phyloP scores from a whole-genome alignment of 2,113 vertebrate species.

The Proteles cristata region DNA sequence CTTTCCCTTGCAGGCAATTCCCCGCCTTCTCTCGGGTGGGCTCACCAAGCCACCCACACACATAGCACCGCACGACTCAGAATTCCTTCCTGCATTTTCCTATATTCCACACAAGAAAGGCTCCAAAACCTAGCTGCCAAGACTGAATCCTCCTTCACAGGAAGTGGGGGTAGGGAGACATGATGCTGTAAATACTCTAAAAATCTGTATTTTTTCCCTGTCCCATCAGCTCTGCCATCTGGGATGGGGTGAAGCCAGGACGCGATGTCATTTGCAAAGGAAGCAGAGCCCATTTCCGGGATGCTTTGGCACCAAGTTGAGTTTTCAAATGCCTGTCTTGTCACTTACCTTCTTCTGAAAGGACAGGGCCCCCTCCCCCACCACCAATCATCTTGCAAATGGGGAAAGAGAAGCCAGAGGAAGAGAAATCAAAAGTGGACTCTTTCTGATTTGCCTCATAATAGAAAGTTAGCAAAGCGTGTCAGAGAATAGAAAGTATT shows the following conservation, averaged over 20 bases:
- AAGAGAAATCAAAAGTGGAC: background rate
- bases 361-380: background rate
- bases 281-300: background rate
- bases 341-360: background rate
- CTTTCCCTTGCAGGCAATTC: background rate
- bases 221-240: constrained; percentile 35
- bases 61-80: background rate
- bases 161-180: constrained; percentile 28
- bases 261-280: background rate
- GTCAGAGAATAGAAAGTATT: constrained; percentile 59
- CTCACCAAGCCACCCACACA: background rate
- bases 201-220: constrained; percentile 18
- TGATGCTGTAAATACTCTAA: constrained; percentile 1
- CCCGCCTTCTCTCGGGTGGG: background rate
- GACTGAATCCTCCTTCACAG: constrained; percentile 8
- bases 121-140: background rate
- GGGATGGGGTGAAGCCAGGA: background rate
- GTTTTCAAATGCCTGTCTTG: background rate
- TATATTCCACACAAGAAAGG: background rate
- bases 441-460: constrained; percentile 60
- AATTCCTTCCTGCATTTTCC: background rate
- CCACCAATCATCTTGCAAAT: background rate
- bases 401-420: background rate
- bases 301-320: background rate
- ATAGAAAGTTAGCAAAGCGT: constrained; percentile 63